Evolutionary conservation across 1,140 invertebrate genomes (phyloP).

Genomic region (Drosophila carrolli): DNA sequence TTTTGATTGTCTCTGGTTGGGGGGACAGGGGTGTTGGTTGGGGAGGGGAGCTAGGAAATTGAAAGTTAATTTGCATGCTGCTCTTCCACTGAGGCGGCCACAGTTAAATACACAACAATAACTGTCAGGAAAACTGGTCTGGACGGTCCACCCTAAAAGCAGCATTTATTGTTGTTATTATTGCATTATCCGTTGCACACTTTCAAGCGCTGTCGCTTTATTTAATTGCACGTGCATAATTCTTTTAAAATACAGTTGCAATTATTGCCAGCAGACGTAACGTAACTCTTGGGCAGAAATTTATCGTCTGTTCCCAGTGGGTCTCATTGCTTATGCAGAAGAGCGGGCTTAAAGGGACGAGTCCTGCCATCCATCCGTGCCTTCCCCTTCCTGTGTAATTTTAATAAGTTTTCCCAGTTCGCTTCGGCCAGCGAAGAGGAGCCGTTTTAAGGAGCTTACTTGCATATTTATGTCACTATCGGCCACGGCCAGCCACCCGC

Average conservation of each 20-base stretch:
- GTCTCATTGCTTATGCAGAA: slow-evolving; percentile 71
- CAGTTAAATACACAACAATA: slow-evolving; percentile 78
- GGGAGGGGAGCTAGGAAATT: slow-evolving; percentile 63
- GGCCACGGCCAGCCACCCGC: slow-evolving; percentile 1
- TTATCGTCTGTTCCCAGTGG: slow-evolving; percentile 62
- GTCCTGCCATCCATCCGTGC: background rate
- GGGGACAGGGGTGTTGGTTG: background rate
- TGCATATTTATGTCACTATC: slow-evolving; percentile 76
- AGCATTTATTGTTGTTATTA: slow-evolving; percentile 76
- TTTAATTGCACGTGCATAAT: slow-evolving; percentile 82
- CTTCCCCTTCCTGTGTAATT: slow-evolving; percentile 48
- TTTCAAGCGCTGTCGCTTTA: slow-evolving; percentile 59
- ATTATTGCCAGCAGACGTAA: slow-evolving; percentile 51
- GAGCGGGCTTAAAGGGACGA: slow-evolving; percentile 54
- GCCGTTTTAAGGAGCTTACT: slow-evolving; percentile 74
- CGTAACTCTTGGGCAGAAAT: slow-evolving; percentile 56
- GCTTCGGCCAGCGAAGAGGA: slow-evolving; percentile 15
- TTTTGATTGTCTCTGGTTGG: slow-evolving; percentile 74
- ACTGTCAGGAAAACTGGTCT: slow-evolving; percentile 33
- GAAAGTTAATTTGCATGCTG: slow-evolving; percentile 82
- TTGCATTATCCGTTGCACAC: slow-evolving; percentile 70
- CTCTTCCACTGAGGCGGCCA: slow-evolving; percentile 56
- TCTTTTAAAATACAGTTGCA: slow-evolving; percentile 80
- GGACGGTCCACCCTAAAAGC: slow-evolving; percentile 17
- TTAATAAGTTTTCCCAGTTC: slow-evolving; percentile 73